phyloP scores from a whole-genome alignment of 2,113 vertebrate species.

The Catagonus wagneri region DNA sequence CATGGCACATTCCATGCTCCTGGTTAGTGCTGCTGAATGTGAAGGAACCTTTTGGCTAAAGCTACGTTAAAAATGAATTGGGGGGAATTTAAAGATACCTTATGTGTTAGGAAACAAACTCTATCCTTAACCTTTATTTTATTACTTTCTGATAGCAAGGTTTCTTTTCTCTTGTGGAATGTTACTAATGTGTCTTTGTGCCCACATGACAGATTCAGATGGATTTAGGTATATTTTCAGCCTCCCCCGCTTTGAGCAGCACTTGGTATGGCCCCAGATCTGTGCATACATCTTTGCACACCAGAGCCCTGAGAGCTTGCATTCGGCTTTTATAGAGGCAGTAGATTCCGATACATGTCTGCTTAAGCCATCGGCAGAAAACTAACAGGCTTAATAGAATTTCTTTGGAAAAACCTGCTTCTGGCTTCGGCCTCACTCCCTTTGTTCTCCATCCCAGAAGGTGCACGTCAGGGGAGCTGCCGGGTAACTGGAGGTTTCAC shows the following conservation, averaged over 20 bases:
- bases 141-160: background rate
- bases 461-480: constrained; percentile 86
- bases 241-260: constrained; percentile 80
- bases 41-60: constrained; percentile 77
- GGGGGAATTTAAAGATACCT: constrained; percentile 64
- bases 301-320: constrained; percentile 86
- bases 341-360: constrained; percentile 79
- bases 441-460: constrained; percentile 88
- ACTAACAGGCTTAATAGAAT: constrained; percentile 71
- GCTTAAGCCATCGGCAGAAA: constrained; percentile 80
- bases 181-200: constrained; percentile 54
- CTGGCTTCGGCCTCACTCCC: constrained; percentile 74
- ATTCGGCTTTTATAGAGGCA: constrained; percentile 84
- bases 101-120: background rate
- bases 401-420: constrained; percentile 81
- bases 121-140: background rate
- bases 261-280: constrained; percentile 90
- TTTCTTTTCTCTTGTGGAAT: background rate
- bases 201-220: constrained; percentile 11
- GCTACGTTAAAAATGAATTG: constrained; percentile 61
- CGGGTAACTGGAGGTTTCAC: constrained; percentile 84
- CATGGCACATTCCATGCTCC: constrained; percentile 75
- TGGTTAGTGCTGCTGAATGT: constrained; percentile 79
- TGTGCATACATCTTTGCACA: constrained; percentile 85
- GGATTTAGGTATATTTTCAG: background rate